phyloP scores from a whole-genome alignment of 2,113 vertebrate species.

The Oenanthe oenanthe region DNA sequence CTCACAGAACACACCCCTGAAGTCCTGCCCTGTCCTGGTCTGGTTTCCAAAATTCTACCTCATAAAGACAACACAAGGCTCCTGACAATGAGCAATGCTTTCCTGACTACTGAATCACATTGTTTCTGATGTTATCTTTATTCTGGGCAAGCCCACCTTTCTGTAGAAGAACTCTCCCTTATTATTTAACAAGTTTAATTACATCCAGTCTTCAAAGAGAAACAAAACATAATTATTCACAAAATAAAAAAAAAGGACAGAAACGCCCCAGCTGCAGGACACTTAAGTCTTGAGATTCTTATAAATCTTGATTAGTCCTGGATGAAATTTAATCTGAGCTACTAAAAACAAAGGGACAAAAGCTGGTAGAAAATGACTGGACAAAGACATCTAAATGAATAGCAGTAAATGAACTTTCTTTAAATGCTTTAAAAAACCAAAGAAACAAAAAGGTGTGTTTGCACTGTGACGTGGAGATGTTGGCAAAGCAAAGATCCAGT shows the following conservation, averaged over 20 bases:
- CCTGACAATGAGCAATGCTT: not conserved
- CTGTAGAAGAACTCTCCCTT: not conserved
- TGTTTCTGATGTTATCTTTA: not conserved
- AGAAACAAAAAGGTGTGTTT: not conserved
- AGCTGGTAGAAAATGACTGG: not conserved
- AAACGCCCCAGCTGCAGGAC: not conserved
- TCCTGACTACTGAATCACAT: not conserved
- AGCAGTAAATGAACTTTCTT: not conserved
- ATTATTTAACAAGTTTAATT: not conserved
- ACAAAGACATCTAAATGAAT: not conserved
- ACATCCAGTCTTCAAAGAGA: not conserved
- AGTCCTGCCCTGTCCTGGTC: fast-evolving
- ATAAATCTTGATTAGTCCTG: not conserved
- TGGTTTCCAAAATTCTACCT: not conserved
- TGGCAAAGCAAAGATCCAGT: slow-evolving; percentile 6
- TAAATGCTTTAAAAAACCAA: not conserved
- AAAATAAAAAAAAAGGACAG: not conserved
- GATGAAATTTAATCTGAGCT: not conserved
- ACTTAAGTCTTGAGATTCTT: not conserved
- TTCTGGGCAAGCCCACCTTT: not conserved
- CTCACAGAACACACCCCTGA: not conserved
- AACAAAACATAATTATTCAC: not conserved
- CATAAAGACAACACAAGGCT: not conserved
- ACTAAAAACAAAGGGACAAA: not conserved
- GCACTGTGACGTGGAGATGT: fast-evolving